These are phyloP conservation scores for Cettia cetti DNA, from an alignment of 2,113 vertebrate genomes.

Conservation along the genomic window DNA sequence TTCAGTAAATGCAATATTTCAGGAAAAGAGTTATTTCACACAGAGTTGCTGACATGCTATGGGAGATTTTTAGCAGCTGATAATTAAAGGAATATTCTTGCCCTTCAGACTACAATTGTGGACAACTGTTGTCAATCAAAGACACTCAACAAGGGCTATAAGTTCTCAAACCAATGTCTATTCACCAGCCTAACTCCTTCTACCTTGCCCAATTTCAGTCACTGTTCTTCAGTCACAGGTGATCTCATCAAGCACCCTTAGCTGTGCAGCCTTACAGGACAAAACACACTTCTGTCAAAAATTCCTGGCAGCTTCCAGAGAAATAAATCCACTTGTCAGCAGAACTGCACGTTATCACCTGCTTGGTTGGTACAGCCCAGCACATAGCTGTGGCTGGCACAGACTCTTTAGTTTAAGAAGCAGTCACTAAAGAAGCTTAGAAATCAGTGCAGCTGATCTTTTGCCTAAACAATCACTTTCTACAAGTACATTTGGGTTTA, in stretches of 20 bases:
- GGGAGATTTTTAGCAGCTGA: not conserved
- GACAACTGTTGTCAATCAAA: not conserved
- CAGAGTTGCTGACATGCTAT: not conserved
- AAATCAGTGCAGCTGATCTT: not conserved
- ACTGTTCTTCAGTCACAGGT: not conserved
- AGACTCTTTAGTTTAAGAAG: not conserved
- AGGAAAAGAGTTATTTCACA: not conserved
- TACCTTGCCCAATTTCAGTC: not conserved
- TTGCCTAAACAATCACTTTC: not conserved
- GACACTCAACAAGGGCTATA: not conserved
- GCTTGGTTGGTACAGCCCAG: not conserved
- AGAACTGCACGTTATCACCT: not conserved
- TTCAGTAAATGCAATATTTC: not conserved
- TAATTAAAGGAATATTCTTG: not conserved
- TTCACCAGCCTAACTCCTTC: not conserved
- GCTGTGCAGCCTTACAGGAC: not conserved
- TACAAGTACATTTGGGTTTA: not conserved
- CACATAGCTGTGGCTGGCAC: not conserved
- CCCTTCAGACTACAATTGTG: not conserved
- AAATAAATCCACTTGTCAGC: not conserved
- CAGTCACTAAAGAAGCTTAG: not conserved
- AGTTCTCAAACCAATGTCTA: not conserved
- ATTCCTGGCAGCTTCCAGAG: not conserved
- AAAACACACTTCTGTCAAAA: not conserved
- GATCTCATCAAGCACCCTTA: not conserved